Base-by-base conservation (phyloP, 2,797 vertebrate genomes). In the Syndactyla subalaris region DNA sequence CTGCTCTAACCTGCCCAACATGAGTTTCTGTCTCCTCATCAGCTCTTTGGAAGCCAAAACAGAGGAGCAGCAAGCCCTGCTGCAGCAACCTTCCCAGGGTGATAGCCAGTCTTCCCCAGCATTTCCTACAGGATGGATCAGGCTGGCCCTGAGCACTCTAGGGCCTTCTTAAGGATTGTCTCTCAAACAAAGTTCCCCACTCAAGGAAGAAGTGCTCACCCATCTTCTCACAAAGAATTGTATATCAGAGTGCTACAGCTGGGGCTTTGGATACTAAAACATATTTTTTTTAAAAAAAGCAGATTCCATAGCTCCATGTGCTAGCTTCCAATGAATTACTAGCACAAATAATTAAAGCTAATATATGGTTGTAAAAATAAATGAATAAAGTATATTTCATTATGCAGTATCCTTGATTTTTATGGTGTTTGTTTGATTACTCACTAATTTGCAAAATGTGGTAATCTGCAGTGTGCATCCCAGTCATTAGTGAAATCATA, bases 361-460 rank as follows among this genome's bases (percentile, higher is more conserved):
- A 96, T 91, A 89, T 65, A 94, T 76, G 71, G 77, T 51, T 95
- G 74, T 76, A 92, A 95, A 97, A 96, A 87, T 92, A 94, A 96
- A 96, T 87, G 8, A 92, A 94, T 92, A 90, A 96, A 87, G 57
- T 86, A 71, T 73, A 95, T 95, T 96, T 95, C 90, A 95, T 96
- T 96, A 97, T 85, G 89, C 83, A 38, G 63, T 85, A 95, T 74
- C 81, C 78, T 87, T 96, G 93, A 95, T 95, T 96, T 97, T 95
- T 94, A 87, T 94, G 63, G 88, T 85, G 61, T 95, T 88, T 89
- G 52, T 92, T 94, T 96, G 95, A 96, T 95, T 96, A 93, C 92
- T 94, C 71, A 65, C 91, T 95, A 96, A 96, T 96, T 96, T 96
- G 92, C 80, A 96, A 95, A 97, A 96, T 88, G 89, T 92, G 67